These are phyloP conservation scores for Cygnus atratus DNA, from an alignment of 2,113 vertebrate species.

Conservation along the genomic window DNA sequence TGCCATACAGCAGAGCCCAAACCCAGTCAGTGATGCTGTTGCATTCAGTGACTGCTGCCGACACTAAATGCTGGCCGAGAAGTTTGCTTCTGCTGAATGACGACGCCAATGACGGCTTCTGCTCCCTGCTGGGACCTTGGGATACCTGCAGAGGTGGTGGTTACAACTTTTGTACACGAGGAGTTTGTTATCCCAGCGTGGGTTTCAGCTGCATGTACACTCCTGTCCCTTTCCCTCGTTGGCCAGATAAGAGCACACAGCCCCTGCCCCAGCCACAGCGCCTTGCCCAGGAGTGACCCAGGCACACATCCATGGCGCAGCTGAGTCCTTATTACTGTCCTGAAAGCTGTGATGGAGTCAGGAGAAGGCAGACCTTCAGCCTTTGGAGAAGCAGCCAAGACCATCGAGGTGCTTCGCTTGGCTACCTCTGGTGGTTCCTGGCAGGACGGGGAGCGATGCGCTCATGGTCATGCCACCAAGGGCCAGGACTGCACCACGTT, in stretches of 20 bases:
- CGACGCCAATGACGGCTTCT: background rate
- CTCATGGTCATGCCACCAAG: background rate
- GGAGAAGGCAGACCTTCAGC: background rate
- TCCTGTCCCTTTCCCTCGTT: fast-evolving
- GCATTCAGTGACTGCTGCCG: background rate
- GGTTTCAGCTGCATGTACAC: background rate
- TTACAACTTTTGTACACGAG: fast-evolving
- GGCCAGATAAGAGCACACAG: background rate
- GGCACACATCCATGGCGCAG: background rate
- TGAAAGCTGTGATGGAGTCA: background rate
- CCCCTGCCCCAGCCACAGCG: background rate
- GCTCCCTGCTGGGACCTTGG: background rate
- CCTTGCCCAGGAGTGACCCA: background rate
- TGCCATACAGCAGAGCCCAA: background rate
- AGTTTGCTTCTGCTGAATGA: too few relatives aligned
- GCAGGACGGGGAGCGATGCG: fast-evolving
- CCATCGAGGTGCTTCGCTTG: fast-evolving
- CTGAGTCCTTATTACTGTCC: background rate
- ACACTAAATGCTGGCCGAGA: fast-evolving
- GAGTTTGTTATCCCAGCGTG: background rate
- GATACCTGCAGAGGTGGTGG: background rate
- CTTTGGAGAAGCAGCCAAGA: background rate
- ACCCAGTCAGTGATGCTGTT: background rate
- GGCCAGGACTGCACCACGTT: background rate
- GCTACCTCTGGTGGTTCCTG: background rate